Evolutionary conservation across 2,113 vertebrate genomes (phyloP).

Genomic region (Cromileptes altivelis): DNA sequence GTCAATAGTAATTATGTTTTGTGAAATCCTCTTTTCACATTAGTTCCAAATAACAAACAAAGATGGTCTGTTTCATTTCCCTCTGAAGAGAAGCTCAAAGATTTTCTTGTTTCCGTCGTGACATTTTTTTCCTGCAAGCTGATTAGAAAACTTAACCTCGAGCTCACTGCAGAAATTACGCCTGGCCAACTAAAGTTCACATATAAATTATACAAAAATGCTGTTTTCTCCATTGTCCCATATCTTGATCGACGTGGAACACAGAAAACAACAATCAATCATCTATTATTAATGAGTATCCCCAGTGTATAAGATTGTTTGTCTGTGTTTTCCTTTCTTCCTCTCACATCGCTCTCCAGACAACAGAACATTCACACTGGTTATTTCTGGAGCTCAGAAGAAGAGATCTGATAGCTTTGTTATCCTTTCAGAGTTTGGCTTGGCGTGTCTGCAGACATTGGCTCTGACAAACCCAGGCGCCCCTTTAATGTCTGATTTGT

Average conservation of each 20-base stretch:
- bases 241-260: not conserved
- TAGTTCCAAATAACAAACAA: constrained; percentile 15
- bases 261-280: not conserved
- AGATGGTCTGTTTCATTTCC: not conserved
- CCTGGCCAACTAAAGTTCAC: constrained; percentile 10
- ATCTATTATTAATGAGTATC: constrained; percentile 35
- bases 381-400: constrained; percentile 54
- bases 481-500: constrained; percentile 12
- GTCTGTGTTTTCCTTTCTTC: not conserved
- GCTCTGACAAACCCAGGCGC: constrained; percentile 1
- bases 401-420: constrained; percentile 13
- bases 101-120: not conserved
- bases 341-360: constrained; percentile 13
- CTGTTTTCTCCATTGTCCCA: not conserved
- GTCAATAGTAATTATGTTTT: constrained; percentile 20
- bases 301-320: not conserved
- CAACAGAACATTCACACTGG: constrained; percentile 1
- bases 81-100: not conserved
- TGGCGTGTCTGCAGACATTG: constrained; percentile 16
- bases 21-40: constrained; percentile 16
- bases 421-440: constrained; percentile 34
- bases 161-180: not conserved
- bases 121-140: not conserved
- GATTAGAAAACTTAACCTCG: not conserved
- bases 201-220: not conserved